phyloP scores from a whole-genome alignment of 2,113 vertebrate species.

The Gallinago media region DNA sequence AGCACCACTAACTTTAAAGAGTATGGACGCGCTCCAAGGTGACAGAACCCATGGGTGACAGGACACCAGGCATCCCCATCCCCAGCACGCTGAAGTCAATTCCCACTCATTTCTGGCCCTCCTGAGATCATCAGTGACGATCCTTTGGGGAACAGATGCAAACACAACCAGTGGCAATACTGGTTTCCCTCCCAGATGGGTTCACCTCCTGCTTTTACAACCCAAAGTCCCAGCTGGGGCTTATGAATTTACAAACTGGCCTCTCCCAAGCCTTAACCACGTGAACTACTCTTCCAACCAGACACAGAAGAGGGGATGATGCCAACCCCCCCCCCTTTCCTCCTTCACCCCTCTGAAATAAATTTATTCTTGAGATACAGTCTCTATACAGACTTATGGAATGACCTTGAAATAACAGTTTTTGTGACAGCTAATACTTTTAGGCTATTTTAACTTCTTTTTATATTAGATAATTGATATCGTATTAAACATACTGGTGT shows the following conservation, averaged over 20 bases:
- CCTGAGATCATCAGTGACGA: not conserved
- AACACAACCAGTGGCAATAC: rapidly evolving
- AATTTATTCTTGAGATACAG: not conserved
- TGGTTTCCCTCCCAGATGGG: not conserved
- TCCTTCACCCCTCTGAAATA: rapidly evolving
- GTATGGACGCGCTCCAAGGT: rapidly evolving
- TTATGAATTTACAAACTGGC: not conserved
- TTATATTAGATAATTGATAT: not conserved
- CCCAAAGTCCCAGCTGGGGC: not conserved
- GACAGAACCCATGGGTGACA: rapidly evolving
- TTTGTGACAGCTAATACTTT: not conserved
- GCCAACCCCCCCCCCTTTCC: not conserved
- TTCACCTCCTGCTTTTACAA: not conserved
- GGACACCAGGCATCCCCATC: not conserved
- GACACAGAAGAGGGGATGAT: not conserved
- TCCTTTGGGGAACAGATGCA: not conserved
- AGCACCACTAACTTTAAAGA: not conserved
- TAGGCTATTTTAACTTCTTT: not conserved
- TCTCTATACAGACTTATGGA: not conserved
- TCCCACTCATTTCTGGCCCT: not conserved
- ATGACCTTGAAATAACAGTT: not conserved
- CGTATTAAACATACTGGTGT: not conserved
- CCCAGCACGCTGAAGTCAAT: not conserved
- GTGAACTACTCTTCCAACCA: rapidly evolving
- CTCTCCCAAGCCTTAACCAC: not conserved